phyloP scores from a whole-genome alignment of 1,140 invertebrate genomes.

The Trialeurodes vaporariorum region DNA sequence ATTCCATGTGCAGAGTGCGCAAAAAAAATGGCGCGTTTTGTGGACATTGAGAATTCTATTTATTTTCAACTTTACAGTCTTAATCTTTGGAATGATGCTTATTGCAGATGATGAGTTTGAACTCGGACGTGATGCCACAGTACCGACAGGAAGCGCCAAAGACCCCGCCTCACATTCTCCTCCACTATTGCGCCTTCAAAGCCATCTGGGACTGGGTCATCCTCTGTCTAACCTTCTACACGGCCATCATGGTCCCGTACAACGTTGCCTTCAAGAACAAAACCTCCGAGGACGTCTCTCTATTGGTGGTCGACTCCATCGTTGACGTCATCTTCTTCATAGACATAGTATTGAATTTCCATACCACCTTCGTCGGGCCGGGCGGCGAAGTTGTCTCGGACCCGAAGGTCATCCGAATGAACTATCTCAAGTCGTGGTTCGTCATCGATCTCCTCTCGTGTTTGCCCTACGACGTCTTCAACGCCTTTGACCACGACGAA shows the following conservation, averaged over 20 bases:
- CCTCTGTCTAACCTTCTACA: conserved; percentile 98
- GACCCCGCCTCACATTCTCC: conserved; percentile 92
- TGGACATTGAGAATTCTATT: no score
- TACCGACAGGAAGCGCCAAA: conserved; percentile 99
- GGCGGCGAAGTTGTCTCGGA: conserved; percentile 97
- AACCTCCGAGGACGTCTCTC: conserved; percentile 94
- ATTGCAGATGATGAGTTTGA: conserved; percentile 87
- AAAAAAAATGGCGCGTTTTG: no score
- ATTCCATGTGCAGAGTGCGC: no score
- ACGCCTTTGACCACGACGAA: conserved; percentile 98
- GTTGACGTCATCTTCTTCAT: conserved; percentile 99
- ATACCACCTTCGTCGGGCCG: conserved; percentile 98
- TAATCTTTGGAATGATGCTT: no score
- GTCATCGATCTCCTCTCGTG: conserved; percentile 98
- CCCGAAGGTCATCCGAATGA: conserved; percentile 94
- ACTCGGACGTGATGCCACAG: conserved; percentile 94
- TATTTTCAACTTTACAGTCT: no score
- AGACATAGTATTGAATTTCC: conserved; percentile 99
- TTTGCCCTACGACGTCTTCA: conserved; percentile 99
- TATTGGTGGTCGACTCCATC: conserved; percentile 94
- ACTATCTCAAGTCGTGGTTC: conserved; percentile 99
- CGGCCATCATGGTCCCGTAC: conserved; percentile 99
- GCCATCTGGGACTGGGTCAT: conserved; percentile 99
- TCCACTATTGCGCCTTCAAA: conserved; percentile 97
- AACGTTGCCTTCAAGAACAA: conserved; percentile 99